Conservation (phyloP, 37 sponge, comb jelly and placozoan genomes). For the Lycopodina hypogea region DNA sequence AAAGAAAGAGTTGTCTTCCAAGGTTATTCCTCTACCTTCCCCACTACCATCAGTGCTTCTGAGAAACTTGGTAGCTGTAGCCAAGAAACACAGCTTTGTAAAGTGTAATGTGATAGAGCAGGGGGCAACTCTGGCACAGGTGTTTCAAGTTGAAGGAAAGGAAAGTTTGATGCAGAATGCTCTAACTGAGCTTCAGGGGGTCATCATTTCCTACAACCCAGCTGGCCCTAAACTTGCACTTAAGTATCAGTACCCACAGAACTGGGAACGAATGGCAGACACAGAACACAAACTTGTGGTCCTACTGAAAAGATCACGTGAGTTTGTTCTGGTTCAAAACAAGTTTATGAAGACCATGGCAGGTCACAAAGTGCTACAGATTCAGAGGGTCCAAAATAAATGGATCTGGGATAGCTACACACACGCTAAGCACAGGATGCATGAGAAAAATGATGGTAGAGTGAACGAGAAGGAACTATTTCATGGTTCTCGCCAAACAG, state of each 20-base stretch:
- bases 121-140: background rate
- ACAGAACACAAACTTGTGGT: background rate
- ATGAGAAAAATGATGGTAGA: conserved; percentile 23
- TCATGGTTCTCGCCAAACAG: conserved; percentile 56
- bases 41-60: background rate
- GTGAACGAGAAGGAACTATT: conserved; percentile 58
- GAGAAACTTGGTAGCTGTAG: background rate
- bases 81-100: background rate
- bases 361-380: background rate
- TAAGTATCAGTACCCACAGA: background rate
- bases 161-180: conserved; percentile 14
- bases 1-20: background rate
- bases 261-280: background rate
- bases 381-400: conserved; percentile 70
- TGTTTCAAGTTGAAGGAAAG: conserved; percentile 13
- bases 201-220: conserved; percentile 4
- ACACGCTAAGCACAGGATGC: conserved; percentile 28
- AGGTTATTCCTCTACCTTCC: conserved; percentile 2
- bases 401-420: conserved; percentile 72
- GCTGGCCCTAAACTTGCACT: background rate
- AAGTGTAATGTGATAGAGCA: background rate
- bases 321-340: background rate
- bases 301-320: background rate
- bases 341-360: conserved; percentile 39
- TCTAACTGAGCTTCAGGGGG: conserved; percentile 23